Evolutionary conservation across 2,797 vertebrate genomes (phyloP).

Genomic region (Clarias platycephalus): DNA sequence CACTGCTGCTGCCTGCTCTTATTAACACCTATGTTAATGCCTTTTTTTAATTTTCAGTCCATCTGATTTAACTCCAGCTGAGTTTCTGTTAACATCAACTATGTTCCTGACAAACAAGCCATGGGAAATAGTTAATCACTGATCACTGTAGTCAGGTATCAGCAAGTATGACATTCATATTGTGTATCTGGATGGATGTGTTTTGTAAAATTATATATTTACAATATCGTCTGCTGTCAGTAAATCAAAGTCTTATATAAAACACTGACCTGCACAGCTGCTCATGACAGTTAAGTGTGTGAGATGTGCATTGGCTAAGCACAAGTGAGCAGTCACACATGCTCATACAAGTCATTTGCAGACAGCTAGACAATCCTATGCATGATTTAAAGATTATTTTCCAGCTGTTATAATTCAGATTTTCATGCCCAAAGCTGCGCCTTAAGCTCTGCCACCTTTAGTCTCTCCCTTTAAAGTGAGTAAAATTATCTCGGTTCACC

Average conservation of each 20-base stretch:
- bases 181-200: not conserved
- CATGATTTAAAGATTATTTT: slow-evolving; percentile 62
- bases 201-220: not conserved
- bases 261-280: slow-evolving; percentile 14
- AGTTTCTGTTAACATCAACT: not conserved
- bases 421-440: slow-evolving; percentile 58
- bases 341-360: slow-evolving; percentile 19
- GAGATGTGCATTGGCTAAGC: slow-evolving; percentile 58
- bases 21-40: slow-evolving; percentile 22
- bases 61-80: slow-evolving; percentile 6
- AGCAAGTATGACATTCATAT: not conserved
- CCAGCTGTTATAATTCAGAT: slow-evolving; percentile 67
- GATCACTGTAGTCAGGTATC: not conserved
- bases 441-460: slow-evolving; percentile 41
- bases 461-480: slow-evolving; percentile 16
- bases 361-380: slow-evolving; percentile 11
- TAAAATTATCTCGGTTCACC: slow-evolving; percentile 19
- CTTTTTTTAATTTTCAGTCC: not conserved
- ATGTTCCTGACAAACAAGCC: no score
- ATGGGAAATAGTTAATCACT: not conserved
- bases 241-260: not conserved
- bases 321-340: slow-evolving; percentile 35
- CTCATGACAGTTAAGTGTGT: slow-evolving; percentile 44
- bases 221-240: not conserved
- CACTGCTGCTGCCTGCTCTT: slow-evolving; percentile 21